Evolutionary conservation across 2,113 vertebrate genomes (phyloP).

Genomic region (Apteryx owenii): DNA sequence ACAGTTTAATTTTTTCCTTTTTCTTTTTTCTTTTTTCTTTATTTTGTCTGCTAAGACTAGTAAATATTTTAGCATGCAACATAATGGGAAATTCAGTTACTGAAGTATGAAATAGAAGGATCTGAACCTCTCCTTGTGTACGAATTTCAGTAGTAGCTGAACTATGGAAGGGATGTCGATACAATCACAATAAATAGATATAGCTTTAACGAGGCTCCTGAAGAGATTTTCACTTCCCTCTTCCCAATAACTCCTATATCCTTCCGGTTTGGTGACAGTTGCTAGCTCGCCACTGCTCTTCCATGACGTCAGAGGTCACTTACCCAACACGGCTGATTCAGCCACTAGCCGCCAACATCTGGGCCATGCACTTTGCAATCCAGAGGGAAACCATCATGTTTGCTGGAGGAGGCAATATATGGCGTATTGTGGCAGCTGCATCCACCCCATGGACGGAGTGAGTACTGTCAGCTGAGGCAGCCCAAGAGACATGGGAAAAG

Average conservation of each 20-base stretch:
- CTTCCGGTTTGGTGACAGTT: not conserved
- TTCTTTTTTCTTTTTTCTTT: not conserved
- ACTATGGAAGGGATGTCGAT: not conserved
- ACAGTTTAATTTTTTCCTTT: not conserved
- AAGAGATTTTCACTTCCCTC: not conserved
- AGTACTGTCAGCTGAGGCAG: not conserved
- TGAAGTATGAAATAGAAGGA: constrained; percentile 12
- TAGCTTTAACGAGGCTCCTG: not conserved
- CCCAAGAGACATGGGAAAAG: not conserved
- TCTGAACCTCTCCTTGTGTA: not conserved
- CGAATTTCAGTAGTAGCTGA: not conserved
- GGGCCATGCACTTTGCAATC: fast-evolving
- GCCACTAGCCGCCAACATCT: not conserved
- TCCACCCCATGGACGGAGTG: not conserved
- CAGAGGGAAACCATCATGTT: not conserved
- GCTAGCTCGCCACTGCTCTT: not conserved
- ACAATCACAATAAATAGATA: not conserved
- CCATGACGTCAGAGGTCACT: not conserved
- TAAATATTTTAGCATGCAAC: constrained; percentile 28
- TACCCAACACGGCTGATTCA: not conserved
- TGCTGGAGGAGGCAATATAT: not conserved
- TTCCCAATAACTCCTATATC: not conserved
- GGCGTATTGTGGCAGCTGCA: not conserved
- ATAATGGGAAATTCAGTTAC: not conserved
- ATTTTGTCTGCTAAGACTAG: not conserved